These are phyloP conservation scores for Gastracanthus pulcherrimus DNA, from an alignment of 2,888 invertebrate genomes.

Conservation along the genomic window DNA sequence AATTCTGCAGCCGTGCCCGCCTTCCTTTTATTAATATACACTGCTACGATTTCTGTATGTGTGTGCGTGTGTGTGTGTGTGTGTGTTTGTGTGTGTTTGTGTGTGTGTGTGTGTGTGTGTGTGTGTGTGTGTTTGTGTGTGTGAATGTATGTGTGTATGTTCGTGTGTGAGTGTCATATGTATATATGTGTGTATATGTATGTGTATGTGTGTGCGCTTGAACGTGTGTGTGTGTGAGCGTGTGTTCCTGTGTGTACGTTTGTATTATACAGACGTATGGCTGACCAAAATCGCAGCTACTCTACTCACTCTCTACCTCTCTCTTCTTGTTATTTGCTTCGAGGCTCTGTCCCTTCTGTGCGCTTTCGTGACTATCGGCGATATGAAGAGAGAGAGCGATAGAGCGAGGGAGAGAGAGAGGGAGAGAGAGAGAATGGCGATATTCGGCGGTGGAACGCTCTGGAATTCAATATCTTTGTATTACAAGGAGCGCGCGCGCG, in stretches of 20 bases:
- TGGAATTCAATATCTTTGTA: constrained; percentile 46
- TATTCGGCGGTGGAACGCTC: constrained; percentile 50
- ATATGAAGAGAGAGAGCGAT: constrained; percentile 44
- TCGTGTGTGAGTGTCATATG: background rate
- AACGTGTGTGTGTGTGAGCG: too few species aligned
- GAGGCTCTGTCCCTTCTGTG: background rate
- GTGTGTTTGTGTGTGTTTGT: background rate
- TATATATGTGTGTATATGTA: background rate
- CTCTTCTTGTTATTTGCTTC: constrained; percentile 34
- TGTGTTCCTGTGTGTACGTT: too few species aligned
- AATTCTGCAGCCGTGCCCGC: background rate
- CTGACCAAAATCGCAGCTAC: constrained; percentile 23
- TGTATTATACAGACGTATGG: background rate
- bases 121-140: too few species aligned
- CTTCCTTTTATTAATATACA: constrained; percentile 22
- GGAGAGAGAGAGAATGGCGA: too few species aligned
- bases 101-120: background rate
- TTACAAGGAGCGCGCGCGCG: constrained; percentile 13
- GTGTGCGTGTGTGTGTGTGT: background rate
- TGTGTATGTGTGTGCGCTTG: too few species aligned
- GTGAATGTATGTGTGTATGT: too few species aligned
- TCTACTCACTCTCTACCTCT: background rate
- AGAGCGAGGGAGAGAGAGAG: too few species aligned
- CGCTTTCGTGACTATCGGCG: constrained; percentile 32
- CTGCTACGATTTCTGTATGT: background rate